Evolutionary conservation across 1,140 invertebrate species (phyloP).

Genomic region (Condylostylus longicornis): DNA sequence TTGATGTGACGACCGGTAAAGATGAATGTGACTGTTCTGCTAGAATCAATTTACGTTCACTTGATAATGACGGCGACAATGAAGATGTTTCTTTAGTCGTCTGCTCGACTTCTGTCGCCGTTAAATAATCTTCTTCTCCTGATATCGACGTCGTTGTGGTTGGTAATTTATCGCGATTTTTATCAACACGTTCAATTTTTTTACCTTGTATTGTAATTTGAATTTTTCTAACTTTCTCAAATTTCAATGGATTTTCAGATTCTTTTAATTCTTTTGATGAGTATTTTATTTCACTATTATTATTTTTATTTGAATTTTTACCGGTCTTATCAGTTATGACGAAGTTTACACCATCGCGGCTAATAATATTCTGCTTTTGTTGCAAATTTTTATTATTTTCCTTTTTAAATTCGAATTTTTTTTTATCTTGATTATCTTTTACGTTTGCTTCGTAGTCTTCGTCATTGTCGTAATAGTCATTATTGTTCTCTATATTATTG

Average conservation of each 20-base stretch:
- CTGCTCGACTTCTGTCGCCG: constrained; percentile 18
- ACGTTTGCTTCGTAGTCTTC: too few species aligned
- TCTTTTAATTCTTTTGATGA: too few species aligned
- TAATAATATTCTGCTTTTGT: too few species aligned
- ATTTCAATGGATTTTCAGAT: too few species aligned
- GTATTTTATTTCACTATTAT: constrained; percentile 7
- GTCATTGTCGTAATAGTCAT: too few species aligned
- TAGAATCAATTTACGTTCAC: too few species aligned
- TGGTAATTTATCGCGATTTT: constrained; percentile 1
- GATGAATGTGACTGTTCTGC: not conserved
- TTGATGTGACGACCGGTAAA: too few species aligned
- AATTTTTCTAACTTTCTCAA: constrained; percentile 6
- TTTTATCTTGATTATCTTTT: too few species aligned
- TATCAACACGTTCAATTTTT: constrained; percentile 16
- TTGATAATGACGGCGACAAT: not conserved
- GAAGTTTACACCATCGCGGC: too few species aligned
- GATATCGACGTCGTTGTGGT: constrained; percentile 9
- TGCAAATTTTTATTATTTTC: too few species aligned
- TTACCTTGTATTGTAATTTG: constrained; percentile 28
- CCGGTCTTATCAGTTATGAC: constrained; percentile 3
- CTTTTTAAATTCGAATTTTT: too few species aligned
- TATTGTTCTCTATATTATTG: too few species aligned
- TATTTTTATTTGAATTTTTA: constrained; percentile 2
- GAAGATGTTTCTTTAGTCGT: not conserved
- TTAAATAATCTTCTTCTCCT: constrained; percentile 16